Percentiles rank a stretch among this genome's conserved stretches.
Conservation (phyloP, 2,797 vertebrate species). For the Taeniopygia guttata region DNA sequence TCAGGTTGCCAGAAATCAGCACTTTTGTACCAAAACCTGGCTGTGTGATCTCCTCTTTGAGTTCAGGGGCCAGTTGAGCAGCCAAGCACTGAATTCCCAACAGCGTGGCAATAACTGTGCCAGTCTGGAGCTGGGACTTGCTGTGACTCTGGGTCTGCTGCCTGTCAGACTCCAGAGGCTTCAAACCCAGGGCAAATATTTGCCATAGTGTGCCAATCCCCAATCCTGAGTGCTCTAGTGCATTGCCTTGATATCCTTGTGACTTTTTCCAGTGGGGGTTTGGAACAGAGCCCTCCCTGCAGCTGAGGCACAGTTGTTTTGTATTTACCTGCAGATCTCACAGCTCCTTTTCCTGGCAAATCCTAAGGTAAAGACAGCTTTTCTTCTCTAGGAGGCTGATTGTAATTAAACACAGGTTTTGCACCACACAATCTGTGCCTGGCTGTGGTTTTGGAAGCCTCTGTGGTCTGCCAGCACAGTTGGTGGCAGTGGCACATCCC, state of each 20-base stretch:
- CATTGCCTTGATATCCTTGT: neutral
- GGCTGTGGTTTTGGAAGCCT: neutral
- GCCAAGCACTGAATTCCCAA: neutral
- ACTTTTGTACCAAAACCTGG: neutral
- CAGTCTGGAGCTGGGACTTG: neutral
- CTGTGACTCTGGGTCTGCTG: neutral
- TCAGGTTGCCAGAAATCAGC: neutral
- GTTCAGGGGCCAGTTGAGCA: neutral
- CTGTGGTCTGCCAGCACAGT: neutral
- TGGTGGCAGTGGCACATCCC: neutral
- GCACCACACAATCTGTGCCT: fast-evolving
- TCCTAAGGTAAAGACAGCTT: neutral
- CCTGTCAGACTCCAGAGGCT: neutral
- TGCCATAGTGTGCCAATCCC: neutral
- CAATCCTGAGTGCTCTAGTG: neutral
- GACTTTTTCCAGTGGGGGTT: neutral
- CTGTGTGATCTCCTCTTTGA: neutral
- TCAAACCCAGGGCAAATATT: neutral
- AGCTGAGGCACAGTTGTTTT: neutral
- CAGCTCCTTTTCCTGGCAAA: neutral
- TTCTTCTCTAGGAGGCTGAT: neutral
- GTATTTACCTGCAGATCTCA: neutral
- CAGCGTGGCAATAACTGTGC: neutral
- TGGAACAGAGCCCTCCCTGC: neutral
- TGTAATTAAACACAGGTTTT: fast-evolving